phyloP scores from a whole-genome alignment of 2,797 vertebrate genomes.

The Naso thynnoides region DNA sequence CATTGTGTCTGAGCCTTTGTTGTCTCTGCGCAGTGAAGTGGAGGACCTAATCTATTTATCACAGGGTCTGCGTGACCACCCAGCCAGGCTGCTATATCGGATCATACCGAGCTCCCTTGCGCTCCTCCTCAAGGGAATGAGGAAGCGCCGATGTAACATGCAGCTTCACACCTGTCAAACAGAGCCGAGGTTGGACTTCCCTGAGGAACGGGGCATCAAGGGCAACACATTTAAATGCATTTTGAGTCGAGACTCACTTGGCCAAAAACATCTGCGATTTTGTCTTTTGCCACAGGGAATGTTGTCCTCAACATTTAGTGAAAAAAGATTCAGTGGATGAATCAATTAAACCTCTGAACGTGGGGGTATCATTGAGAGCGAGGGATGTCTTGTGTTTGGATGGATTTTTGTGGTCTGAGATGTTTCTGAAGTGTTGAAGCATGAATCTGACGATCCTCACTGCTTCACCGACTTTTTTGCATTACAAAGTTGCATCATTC shows the following conservation, averaged over 20 bases:
- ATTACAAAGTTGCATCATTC: constrained; percentile 61
- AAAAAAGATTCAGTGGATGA: constrained; percentile 11
- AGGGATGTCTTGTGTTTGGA: constrained; percentile 21
- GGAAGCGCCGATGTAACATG: constrained; percentile 68
- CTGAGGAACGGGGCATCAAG: constrained; percentile 55
- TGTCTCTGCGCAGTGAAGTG: constrained; percentile 75
- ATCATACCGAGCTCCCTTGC: constrained; percentile 74
- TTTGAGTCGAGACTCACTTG: constrained; percentile 53
- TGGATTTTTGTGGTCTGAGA: constrained; percentile 49
- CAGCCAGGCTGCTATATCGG: constrained; percentile 78
- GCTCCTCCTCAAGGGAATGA: constrained; percentile 70
- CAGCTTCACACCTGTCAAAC: constrained; percentile 80
- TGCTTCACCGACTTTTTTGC: constrained; percentile 60
- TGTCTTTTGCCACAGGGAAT: constrained; percentile 17
- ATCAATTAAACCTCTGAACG: constrained; percentile 29
- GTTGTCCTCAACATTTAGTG: constrained; percentile 41
- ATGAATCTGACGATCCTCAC: constrained; percentile 48
- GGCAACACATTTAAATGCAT: constrained; percentile 64
- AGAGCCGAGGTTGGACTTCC: constrained; percentile 63
- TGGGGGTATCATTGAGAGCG: constrained; percentile 6
- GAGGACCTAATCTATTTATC: constrained; percentile 86
- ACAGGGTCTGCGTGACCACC: constrained; percentile 80
- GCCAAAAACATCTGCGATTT: constrained; percentile 31
- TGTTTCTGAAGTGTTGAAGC: constrained; percentile 54
- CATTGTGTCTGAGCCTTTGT: constrained; percentile 81